Percentiles rank a stretch among this genome's conserved stretches.
Conservation (phyloP, 2,797 vertebrate species). For the Eulemur rubriventer region DNA sequence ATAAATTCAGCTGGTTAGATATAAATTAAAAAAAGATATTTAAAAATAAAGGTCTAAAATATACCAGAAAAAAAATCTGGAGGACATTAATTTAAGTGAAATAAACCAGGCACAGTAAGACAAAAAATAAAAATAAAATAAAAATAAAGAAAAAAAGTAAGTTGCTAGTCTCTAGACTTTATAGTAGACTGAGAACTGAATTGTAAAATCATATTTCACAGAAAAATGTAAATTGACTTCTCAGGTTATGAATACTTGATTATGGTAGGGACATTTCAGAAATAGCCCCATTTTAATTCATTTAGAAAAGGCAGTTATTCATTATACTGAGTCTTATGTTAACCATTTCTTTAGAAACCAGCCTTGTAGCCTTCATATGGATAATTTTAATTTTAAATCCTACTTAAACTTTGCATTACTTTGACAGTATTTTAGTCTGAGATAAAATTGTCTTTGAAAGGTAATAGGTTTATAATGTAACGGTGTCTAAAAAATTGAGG, state of each 20-base stretch:
- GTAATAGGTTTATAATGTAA: neutral
- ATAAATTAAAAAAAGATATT: too few species aligned
- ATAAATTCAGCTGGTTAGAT: too few species aligned
- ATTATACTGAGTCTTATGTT: conserved; percentile 35
- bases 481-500: conserved; percentile 27
- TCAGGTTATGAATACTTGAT: conserved; percentile 57
- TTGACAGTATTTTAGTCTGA: neutral
- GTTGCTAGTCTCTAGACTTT: neutral
- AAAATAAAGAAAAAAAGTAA: neutral
- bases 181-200: conserved; percentile 46
- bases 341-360: neutral
- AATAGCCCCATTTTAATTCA: conserved; percentile 36
- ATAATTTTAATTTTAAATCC: conserved; percentile 51
- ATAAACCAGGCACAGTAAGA: too few species aligned
- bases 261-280: conserved; percentile 48
- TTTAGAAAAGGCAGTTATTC: conserved; percentile 41
- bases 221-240: conserved; percentile 59
- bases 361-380: neutral
- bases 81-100: too few species aligned
- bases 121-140: too few species aligned
- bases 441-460: conserved; percentile 1
- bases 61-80: too few species aligned
- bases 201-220: conserved; percentile 60
- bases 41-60: too few species aligned
- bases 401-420: conserved; percentile 14